A percentile compares a stretch with the other conserved stretches of the same genome.
phyloP scores from a whole-genome alignment of 2,113 vertebrate species.

The Myotis brandtii region DNA sequence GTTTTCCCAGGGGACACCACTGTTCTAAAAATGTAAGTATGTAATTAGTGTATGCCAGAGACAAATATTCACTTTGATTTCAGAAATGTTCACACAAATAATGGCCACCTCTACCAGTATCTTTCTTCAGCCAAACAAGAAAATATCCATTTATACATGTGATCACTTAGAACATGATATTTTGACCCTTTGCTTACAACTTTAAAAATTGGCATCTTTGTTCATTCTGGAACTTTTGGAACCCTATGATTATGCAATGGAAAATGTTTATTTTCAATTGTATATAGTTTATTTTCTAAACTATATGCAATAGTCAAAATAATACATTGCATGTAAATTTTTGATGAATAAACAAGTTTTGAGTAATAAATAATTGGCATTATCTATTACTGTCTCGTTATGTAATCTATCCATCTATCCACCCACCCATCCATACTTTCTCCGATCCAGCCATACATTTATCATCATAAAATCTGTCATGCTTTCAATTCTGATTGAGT shows the following conservation, averaged over 20 bases:
- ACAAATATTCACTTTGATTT: conserved; percentile 19
- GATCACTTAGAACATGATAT: background rate
- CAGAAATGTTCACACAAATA: conserved; percentile 11
- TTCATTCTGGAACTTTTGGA: conserved; percentile 18
- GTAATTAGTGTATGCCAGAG: background rate
- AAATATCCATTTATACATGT: background rate
- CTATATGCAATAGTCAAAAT: background rate
- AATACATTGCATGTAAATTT: background rate
- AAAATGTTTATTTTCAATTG: conserved; percentile 7
- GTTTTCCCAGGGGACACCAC: background rate
- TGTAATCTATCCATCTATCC: conserved; percentile 17
- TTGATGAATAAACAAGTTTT: conserved; percentile 24
- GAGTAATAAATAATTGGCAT: conserved; percentile 27
- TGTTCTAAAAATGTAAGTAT: conserved; percentile 18
- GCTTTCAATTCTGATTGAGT: conserved; percentile 72
- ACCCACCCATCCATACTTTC: conserved; percentile 19
- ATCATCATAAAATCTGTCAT: conserved; percentile 73
- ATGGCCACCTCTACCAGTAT: background rate
- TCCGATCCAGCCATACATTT: conserved; percentile 51
- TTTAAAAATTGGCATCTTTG: background rate
- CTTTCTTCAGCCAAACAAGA: background rate
- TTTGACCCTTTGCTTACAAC: background rate
- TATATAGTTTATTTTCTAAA: too few relatives aligned
- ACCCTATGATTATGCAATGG: background rate
- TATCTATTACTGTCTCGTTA: conserved; percentile 67